Evolutionary conservation across 2,797 vertebrate genomes (phyloP), one percentile per base, ranked within the genome.

Genomic region (Dendrocincla fuliginosa): DNA sequence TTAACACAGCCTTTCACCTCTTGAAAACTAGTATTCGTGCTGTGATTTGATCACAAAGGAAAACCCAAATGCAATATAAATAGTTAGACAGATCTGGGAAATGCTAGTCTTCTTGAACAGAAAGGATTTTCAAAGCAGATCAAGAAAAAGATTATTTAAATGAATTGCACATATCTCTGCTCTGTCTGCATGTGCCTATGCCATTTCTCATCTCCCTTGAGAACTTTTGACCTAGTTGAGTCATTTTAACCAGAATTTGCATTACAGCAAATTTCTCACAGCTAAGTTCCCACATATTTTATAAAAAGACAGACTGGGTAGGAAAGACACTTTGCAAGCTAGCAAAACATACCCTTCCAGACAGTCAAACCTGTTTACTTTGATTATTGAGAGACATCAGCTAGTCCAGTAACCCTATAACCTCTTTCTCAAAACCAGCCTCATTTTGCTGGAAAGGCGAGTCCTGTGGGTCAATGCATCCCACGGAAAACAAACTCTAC

Each of bases 101-200:
- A 73, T 30, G n/a, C 2, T 7, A 52, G 60, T 44, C 7, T 46
- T 46, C 52, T 60, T 8, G 22, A 90, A 73, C 10, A n/a, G 25
- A 80, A 65, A 4, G 6, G 11, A 55, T 59, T 83, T 69, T 30
- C 12, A 64, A 81, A 68, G 39, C 14, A 59, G 25, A 78, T 49
- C 0, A 23, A 32, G 13, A 76, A 67, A 78, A 69, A 33, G 3
- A 60, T 16, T 0, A 37, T 69, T 74, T 68, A 17, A 57, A 10
- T 27, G 22, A 23, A 28, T 63, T 82, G 35, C 71, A 84, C 5
- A 8, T 49, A 90, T 52, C 49, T 71, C 17, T 37, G 13, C 37
- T 71, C 77, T 57, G 15, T 33, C 28, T 0, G 0, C 16, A 69
- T 3, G 7, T 19, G 4, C 42, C 49, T 35, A 83, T 32, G 16